phyloP scores from a whole-genome alignment of 2,888 invertebrate species.

The Abrostola triplasia region DNA sequence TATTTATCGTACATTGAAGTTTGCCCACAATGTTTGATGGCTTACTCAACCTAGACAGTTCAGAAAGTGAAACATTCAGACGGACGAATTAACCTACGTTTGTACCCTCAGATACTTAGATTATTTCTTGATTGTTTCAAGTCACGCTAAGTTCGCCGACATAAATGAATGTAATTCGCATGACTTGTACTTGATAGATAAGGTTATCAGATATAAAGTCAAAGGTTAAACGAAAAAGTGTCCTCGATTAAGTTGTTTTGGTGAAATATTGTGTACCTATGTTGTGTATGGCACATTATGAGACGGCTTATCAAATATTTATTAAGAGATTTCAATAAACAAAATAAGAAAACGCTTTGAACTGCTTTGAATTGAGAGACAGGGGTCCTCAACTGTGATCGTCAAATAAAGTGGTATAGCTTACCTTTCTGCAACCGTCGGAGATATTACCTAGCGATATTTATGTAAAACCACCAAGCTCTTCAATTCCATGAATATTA shows the following conservation, averaged over 20 bases:
- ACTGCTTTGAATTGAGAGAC: too few relatives aligned
- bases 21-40: too few relatives aligned
- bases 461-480: too few relatives aligned
- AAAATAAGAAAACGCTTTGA: too few relatives aligned
- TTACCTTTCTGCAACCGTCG: too few relatives aligned
- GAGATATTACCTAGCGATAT: too few relatives aligned
- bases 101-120: conserved; percentile 12
- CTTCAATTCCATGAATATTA: too few relatives aligned
- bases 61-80: conserved; percentile 2
- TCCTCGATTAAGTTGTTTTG: background rate
- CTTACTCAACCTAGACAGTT: conserved; percentile 7
- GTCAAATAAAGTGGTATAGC: too few relatives aligned
- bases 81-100: conserved; percentile 13
- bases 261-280: background rate
- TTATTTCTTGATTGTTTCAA: conserved; percentile 29
- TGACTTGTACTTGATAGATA: background rate
- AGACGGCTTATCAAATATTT: background rate
- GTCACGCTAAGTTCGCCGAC: conserved; percentile 27
- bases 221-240: background rate
- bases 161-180: background rate
- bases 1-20: too few relatives aligned
- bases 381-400: too few relatives aligned
- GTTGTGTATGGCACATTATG: background rate
- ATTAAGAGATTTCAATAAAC: too few relatives aligned
- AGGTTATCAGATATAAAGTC: background rate